phyloP scores from a whole-genome alignment of 2,888 invertebrate genomes.

The Anoplius nigerrimus region DNA sequence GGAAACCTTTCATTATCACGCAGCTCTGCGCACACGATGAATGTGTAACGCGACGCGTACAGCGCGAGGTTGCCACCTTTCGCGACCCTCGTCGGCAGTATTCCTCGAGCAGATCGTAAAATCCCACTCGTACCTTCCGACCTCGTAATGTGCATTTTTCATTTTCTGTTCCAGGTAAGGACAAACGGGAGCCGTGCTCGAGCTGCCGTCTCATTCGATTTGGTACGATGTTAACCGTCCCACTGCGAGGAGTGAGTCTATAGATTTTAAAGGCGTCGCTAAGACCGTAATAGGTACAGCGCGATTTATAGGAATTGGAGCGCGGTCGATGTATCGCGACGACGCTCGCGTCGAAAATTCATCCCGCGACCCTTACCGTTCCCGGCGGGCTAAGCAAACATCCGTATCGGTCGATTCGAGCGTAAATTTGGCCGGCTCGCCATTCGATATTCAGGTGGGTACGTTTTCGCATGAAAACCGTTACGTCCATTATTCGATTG shows the following conservation, averaged over 20 bases:
- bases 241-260: conserved; percentile 33
- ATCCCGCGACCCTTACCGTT: too few relatives aligned
- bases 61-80: background rate
- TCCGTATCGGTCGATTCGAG: too few relatives aligned
- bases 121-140: conserved; percentile 15
- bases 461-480: too few relatives aligned
- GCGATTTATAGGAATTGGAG: too few relatives aligned
- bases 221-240: background rate
- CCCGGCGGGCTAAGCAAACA: too few relatives aligned
- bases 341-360: too few relatives aligned
- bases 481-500: too few relatives aligned
- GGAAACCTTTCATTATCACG: background rate
- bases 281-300: too few relatives aligned
- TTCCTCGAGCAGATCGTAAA: conserved; percentile 28
- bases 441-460: too few relatives aligned
- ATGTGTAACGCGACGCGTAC: background rate
- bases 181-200: conserved; percentile 29
- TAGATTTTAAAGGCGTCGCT: background rate
- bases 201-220: conserved; percentile 41
- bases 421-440: too few relatives aligned
- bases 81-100: background rate
- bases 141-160: conserved; percentile 36
- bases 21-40: background rate
- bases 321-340: too few relatives aligned
- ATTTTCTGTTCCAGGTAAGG: conserved; percentile 48